Percentiles rank a stretch among this genome's conserved stretches.
Conservation (phyloP, 1,140 invertebrate species). For the Ostrea edulis region DNA sequence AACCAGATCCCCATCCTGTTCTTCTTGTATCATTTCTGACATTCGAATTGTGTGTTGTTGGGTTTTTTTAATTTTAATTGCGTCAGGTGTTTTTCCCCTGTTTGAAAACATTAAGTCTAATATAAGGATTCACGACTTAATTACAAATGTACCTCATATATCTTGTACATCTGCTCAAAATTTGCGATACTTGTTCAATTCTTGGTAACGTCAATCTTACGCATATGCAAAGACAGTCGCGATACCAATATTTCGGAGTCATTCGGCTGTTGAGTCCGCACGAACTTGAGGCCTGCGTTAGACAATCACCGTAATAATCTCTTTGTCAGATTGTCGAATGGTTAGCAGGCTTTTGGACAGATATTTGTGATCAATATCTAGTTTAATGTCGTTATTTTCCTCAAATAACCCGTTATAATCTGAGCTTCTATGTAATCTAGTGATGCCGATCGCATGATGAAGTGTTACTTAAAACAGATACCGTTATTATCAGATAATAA, state of each 20-base stretch:
- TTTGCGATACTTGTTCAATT: background rate
- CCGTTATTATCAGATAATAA: background rate
- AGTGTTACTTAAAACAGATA: background rate
- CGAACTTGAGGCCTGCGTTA: background rate
- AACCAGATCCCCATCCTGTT: background rate
- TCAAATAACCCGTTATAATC: slow-evolving; percentile 28
- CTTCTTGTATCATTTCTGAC: background rate
- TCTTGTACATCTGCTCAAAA: background rate
- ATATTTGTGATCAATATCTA: slow-evolving; percentile 17
- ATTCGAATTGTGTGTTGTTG: background rate
- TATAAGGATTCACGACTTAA: background rate
- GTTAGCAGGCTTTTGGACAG: slow-evolving; percentile 23
- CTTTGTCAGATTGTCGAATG: background rate
- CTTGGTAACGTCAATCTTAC: background rate
- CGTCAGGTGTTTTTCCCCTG: background rate
- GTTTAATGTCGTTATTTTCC: background rate
- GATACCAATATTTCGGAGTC: background rate
- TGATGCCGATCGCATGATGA: background rate
- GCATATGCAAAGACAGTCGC: background rate
- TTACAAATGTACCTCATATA: background rate
- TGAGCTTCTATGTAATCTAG: background rate
- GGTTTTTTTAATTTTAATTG: background rate
- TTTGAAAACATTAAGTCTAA: background rate
- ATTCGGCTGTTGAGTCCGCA: background rate
- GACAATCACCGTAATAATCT: slow-evolving; percentile 27